Evolutionary conservation across 2,797 vertebrate genomes (phyloP), one percentile per base, ranked within the genome.

Genomic region (Callimico goeldii): DNA sequence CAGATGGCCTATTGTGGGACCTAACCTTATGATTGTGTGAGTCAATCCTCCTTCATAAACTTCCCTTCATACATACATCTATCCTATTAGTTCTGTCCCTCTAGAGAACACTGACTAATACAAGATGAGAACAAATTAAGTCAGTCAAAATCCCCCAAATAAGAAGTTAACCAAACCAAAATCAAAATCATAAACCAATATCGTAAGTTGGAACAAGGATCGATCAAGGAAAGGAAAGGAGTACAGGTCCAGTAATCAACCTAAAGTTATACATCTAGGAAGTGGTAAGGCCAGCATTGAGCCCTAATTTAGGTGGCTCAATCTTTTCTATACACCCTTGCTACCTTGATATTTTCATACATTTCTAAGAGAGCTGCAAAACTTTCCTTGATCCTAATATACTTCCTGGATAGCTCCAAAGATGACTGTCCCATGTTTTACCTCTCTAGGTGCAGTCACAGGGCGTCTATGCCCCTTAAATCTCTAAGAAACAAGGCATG

Each of bases 401-500:
- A 61, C 13, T 86, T 95, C 72, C 83, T 91, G 50, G 36, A 77
- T 46, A 46, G 75, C 43, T 41, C 55, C 64, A 95, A 94, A 88
- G 36, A 24, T 90, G 58, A 79, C n/a, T 75, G 30, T 2, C n/a
- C 39, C 17, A 0, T 76, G 55, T 85, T 48, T 90, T 48, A 70
- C 28, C 12, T 70, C 36, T 77, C 39, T 17, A 64, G 26, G 73
- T 80, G 4, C 10, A 84, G 36, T 84, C 61, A 83, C 12, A 82
- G 67, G 72, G 58, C 87, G 50, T 64, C 11, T 41, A 15, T 24
- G 14, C 26, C 70, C 39, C 67, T 85, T 82, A 82, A 86, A 57
- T 96, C 58, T 86, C 20, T 93, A 90, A 97, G 75, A 95, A 95
- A 88, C 41, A 75, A 91, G 91, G 52, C 41, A 72, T 30, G 28